Conservation (phyloP, 2,888 invertebrate genomes). For the Enchytraeus crypticus region DNA sequence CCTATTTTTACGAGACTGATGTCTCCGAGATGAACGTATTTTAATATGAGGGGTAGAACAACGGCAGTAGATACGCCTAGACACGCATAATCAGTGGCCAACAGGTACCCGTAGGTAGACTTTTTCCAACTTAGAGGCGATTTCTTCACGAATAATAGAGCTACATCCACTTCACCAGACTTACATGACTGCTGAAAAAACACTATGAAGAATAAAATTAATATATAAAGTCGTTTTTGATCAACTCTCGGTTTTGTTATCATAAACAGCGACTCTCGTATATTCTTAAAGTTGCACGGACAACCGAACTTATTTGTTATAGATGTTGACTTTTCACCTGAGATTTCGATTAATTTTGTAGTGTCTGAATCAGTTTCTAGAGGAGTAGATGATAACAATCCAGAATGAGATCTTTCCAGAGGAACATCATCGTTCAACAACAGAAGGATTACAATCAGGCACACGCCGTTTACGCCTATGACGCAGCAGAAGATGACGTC, state of each 20-base stretch:
- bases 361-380: no score
- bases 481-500: slow-evolving; percentile 33
- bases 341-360: no score
- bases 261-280: slow-evolving; percentile 32
- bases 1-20: slow-evolving; percentile 38
- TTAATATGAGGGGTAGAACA: slow-evolving; percentile 40
- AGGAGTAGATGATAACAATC: no score
- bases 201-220: slow-evolving; percentile 32
- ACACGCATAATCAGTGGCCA: slow-evolving; percentile 44
- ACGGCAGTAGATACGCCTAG: slow-evolving; percentile 42
- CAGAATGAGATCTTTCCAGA: neutral
- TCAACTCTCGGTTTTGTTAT: no score
- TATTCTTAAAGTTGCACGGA: slow-evolving; percentile 14
- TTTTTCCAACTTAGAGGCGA: slow-evolving; percentile 40
- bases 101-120: slow-evolving; percentile 41
- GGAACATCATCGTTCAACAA: slow-evolving; percentile 27
- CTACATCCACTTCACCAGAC: slow-evolving; percentile 45
- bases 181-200: slow-evolving; percentile 36
- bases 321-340: no score
- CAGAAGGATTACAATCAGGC: slow-evolving; percentile 34
- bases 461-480: slow-evolving; percentile 34
- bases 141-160: slow-evolving; percentile 39
- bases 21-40: slow-evolving; percentile 35
- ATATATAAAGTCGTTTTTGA: neutral
- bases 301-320: no score